Conservation (phyloP, 1,140 invertebrate species). For the Thalassaphorura encarpata region DNA sequence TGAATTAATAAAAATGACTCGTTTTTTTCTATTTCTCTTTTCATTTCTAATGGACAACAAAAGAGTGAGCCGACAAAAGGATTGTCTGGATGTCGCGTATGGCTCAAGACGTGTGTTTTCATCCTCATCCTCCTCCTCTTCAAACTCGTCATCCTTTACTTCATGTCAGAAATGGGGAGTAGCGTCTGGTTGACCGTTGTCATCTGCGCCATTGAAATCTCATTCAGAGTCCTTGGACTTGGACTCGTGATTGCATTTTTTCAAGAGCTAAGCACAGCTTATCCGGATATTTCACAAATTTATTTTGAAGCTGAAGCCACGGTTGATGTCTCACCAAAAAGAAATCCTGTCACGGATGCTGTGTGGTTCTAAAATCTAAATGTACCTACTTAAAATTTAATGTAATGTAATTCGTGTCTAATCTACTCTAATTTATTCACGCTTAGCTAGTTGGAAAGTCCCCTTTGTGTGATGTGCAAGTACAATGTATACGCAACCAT, state of each 20-base stretch:
- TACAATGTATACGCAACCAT: no score
- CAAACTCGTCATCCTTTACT: constrained; percentile 9
- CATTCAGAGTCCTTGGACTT: not conserved
- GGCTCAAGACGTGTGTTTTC: constrained; percentile 6
- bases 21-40: no score
- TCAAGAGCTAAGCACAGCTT: not conserved
- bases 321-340: constrained; percentile 1
- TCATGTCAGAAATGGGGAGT: constrained; percentile 3
- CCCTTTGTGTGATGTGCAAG: no score
- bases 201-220: constrained; percentile 1
- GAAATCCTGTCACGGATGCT: constrained; percentile 2
- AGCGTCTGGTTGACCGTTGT: not conserved
- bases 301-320: constrained; percentile 3
- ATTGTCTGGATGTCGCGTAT: not conserved
- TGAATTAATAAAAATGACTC: no score
- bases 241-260: not conserved
- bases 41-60: not conserved
- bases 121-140: not conserved
- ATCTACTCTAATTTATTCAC: no score
- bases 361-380: constrained; percentile 8
- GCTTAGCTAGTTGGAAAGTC: no score
- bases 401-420: no score
- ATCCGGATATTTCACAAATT: constrained; percentile 4
- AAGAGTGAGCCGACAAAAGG: constrained; percentile 3
- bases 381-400: no score